phyloP scores from a whole-genome alignment of 30 jellyfish, hydroid and myxozoan species.

The Cassiopea xamachana region DNA sequence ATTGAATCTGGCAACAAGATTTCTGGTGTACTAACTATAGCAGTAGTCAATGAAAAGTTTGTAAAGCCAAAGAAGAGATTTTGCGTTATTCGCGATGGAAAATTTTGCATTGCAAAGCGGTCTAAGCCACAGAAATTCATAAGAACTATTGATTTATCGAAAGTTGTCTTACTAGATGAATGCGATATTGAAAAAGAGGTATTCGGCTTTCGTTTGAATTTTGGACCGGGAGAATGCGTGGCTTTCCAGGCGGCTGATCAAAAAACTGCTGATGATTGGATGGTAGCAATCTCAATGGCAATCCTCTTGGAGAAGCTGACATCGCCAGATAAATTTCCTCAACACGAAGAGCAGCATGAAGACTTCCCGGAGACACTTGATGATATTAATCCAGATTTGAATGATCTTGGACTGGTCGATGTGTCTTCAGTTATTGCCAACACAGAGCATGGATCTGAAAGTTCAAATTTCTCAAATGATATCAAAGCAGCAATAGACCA shows the following conservation, averaged over 20 bases:
- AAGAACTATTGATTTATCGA: constrained; percentile 79
- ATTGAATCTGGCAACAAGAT: constrained; percentile 80
- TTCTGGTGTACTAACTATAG: constrained; percentile 71
- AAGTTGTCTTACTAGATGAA: constrained; percentile 90
- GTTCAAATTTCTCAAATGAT: constrained; percentile 62
- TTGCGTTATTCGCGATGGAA: constrained; percentile 89
- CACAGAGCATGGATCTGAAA: constrained; percentile 21
- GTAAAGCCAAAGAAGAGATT: constrained; percentile 78
- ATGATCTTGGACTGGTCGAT: constrained; percentile 25
- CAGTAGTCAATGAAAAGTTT: constrained; percentile 32
- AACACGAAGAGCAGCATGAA: constrained; percentile 44
- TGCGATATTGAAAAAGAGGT: constrained; percentile 82
- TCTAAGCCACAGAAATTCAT: constrained; percentile 77
- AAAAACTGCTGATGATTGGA: constrained; percentile 92
- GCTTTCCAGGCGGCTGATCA: constrained; percentile 81
- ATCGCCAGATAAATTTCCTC: constrained; percentile 63
- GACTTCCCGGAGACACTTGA: not conserved
- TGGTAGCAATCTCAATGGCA: constrained; percentile 99
- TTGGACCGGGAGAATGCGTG: constrained; percentile 50
- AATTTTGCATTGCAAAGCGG: constrained; percentile 81
- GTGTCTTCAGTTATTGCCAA: constrained; percentile 27
- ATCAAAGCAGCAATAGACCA: constrained; percentile 46
- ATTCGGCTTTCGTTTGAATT: constrained; percentile 81
- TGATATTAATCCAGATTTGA: constrained; percentile 14
- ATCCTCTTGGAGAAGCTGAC: constrained; percentile 87